Percentiles rank a stretch among this genome's conserved stretches.
phyloP scores from a whole-genome alignment of 2,888 invertebrate species.

The Eueremaeus valkanovi region DNA sequence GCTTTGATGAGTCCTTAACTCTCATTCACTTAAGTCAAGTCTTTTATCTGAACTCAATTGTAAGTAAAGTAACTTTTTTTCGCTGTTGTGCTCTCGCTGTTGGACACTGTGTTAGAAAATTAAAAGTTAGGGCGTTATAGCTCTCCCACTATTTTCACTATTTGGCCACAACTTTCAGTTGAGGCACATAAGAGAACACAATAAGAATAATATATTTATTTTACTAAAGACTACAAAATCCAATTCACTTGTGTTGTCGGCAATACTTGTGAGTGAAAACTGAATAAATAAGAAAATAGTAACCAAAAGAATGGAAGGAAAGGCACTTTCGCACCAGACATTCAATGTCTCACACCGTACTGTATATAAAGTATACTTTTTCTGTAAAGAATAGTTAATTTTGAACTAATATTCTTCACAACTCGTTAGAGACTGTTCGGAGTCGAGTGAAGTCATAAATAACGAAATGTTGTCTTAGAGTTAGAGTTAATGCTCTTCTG shows the following conservation, averaged over 20 bases:
- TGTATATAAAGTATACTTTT: not conserved
- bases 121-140: slow-evolving; percentile 9
- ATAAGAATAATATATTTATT: not conserved
- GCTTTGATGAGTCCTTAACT: slow-evolving; percentile 14
- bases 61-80: slow-evolving; percentile 14
- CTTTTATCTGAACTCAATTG: not conserved
- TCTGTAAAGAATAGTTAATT: not conserved
- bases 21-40: not conserved
- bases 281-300: slow-evolving; percentile 29
- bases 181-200: not conserved
- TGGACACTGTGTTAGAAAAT: not conserved
- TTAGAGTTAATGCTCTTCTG: not conserved
- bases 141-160: not conserved
- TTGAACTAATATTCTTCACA: slow-evolving; percentile 7
- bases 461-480: too few relatives aligned
- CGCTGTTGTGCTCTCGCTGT: not conserved
- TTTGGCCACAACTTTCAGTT: not conserved
- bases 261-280: slow-evolving; percentile 12
- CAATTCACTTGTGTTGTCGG: not conserved
- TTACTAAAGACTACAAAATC: not conserved
- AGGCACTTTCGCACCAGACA: not conserved
- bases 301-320: not conserved
- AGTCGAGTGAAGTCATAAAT: slow-evolving; percentile 1
- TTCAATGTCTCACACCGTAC: not conserved
- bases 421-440: slow-evolving; percentile 22